Evolutionary conservation across 2,888 invertebrate species (phyloP).

Genomic region (Teleiodes luculella): DNA sequence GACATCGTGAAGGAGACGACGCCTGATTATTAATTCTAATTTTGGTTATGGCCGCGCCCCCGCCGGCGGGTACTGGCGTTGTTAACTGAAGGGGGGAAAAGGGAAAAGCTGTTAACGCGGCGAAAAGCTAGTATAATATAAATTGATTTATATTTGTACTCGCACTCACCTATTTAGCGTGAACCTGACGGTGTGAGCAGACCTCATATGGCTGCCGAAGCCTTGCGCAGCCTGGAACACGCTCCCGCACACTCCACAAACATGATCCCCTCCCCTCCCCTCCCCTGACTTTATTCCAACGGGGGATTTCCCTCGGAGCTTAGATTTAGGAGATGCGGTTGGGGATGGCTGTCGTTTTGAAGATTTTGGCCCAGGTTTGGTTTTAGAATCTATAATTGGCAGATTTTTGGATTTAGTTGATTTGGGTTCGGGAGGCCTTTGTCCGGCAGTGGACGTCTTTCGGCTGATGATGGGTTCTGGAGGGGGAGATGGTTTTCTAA

Average conservation of each 20-base stretch:
- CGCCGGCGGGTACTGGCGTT: no score
- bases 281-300: not conserved
- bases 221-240: not conserved
- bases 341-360: not conserved
- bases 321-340: not conserved
- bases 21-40: no score
- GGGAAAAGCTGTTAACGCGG: no score
- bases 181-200: conserved; percentile 3
- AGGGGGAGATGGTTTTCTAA: not conserved
- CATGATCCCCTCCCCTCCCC: not conserved
- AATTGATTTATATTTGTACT: no score
- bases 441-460: no score
- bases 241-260: not conserved
- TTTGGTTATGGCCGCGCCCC: no score
- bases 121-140: no score
- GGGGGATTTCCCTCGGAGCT: not conserved
- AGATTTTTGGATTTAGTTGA: not conserved
- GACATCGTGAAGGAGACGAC: no score
- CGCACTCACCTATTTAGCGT: conserved; percentile 20
- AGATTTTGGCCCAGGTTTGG: not conserved
- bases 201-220: conserved; percentile 11
- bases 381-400: not conserved
- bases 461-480: not conserved
- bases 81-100: no score
- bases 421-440: not conserved